A percentile compares a stretch with the other conserved stretches of the same genome.
Evolutionary conservation across 2,113 vertebrate species (phyloP).

Genomic region (Etia nguti): DNA sequence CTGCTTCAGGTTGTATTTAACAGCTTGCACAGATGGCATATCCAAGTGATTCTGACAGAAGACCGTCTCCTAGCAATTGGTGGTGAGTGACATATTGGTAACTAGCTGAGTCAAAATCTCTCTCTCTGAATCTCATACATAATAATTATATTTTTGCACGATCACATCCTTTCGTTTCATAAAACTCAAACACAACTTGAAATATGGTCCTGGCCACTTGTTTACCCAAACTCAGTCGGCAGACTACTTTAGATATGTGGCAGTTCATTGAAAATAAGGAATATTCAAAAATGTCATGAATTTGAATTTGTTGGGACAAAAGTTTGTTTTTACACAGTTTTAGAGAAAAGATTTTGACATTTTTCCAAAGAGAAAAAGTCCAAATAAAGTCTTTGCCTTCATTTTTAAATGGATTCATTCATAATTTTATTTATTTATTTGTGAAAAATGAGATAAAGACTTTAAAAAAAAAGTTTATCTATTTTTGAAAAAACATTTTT

Average conservation of each 20-base stretch:
- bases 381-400: accelerated
- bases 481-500: neutral
- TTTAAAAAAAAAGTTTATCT: neutral
- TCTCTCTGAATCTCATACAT: neutral
- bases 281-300: neutral
- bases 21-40: neutral
- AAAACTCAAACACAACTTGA: neutral
- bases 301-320: neutral
- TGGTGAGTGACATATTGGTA: neutral
- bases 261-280: neutral
- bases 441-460: neutral
- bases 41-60: neutral
- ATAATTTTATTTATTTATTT: neutral
- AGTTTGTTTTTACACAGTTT: neutral
- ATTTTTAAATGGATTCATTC: neutral
- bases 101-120: neutral
- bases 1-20: neutral
- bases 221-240: neutral
- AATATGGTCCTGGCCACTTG: neutral
- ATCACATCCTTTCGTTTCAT: neutral
- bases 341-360: neutral
- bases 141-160: too few species aligned
- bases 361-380: neutral
- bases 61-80: neutral
- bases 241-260: neutral